Conservation (phyloP, 2,113 vertebrate genomes). For the Todiramphus saurophagus region DNA sequence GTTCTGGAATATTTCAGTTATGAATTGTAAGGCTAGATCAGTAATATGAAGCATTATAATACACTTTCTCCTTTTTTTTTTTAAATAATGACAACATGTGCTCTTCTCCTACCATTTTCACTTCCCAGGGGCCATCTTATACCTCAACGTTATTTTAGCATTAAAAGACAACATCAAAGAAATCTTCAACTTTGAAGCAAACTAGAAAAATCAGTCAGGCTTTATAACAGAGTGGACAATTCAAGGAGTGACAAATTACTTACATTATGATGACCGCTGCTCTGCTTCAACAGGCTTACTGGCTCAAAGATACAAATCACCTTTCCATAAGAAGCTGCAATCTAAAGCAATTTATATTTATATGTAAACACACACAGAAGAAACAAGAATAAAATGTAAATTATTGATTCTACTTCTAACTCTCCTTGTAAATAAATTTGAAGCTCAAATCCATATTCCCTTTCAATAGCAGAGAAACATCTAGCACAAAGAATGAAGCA, state of each 20-base stretch:
- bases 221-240: background rate
- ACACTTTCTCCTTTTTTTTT: background rate
- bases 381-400: background rate
- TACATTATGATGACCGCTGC: constrained; percentile 77
- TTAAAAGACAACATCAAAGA: background rate
- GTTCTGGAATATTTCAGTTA: background rate
- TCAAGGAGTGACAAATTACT: constrained; percentile 65
- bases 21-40: background rate
- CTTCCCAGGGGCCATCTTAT: background rate
- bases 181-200: background rate
- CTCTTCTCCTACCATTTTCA: background rate
- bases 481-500: background rate
- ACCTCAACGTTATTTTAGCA: background rate
- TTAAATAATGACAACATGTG: background rate
- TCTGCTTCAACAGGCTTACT: constrained; percentile 78
- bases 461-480: background rate
- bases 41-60: background rate
- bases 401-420: background rate
- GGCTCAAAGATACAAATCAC: constrained; percentile 93
- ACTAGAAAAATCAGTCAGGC: background rate
- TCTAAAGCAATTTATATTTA: constrained; percentile 70
- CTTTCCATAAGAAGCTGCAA: constrained; percentile 96
- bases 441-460: background rate
- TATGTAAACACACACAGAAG: background rate
- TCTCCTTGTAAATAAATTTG: background rate